phyloP scores from a whole-genome alignment of 30 jellyfish, hydroid and myxozoan genomes.

The Mastigias papua region DNA sequence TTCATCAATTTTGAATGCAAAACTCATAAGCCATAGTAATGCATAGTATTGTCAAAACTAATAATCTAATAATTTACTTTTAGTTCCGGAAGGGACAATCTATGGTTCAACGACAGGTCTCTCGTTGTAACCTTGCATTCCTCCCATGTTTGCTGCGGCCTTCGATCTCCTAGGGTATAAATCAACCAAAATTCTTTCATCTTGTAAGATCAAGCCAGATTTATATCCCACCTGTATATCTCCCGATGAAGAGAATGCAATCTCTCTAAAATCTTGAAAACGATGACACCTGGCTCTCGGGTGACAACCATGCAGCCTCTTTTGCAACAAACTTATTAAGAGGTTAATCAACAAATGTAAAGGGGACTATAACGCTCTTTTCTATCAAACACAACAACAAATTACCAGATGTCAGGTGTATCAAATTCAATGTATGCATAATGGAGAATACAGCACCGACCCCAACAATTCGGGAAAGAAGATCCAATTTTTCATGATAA shows the following conservation, averaged over 20 bases:
- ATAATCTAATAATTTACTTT: slow-evolving; percentile 49
- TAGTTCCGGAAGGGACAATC: slow-evolving; percentile 82
- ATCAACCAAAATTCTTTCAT: slow-evolving; percentile 94
- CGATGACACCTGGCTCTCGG: neutral
- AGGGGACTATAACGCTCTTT: too few species aligned
- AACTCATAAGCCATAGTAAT: too few species aligned
- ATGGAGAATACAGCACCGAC: too few species aligned
- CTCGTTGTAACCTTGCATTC: slow-evolving; percentile 80
- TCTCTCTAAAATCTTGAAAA: neutral
- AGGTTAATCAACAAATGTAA: slow-evolving; percentile 29
- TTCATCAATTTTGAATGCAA: too few species aligned
- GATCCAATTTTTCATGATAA: too few species aligned
- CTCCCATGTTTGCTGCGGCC: slow-evolving; percentile 94
- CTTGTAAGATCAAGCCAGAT: neutral
- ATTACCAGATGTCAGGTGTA: too few species aligned
- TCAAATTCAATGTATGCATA: too few species aligned
- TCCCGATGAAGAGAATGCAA: neutral
- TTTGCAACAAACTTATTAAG: neutral
- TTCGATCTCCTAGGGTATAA: slow-evolving; percentile 92
- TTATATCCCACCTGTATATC: neutral
- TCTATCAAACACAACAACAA: too few species aligned
- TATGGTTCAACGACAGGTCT: slow-evolving; percentile 79
- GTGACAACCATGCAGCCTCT: slow-evolving; percentile 5
- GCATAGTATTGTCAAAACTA: neutral
- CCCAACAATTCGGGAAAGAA: too few species aligned